Percentiles rank a stretch among this genome's conserved stretches.
These are phyloP conservation scores for Drosophila mojavensis DNA, from an alignment of 1,140 invertebrate species.

Conservation along the genomic window DNA sequence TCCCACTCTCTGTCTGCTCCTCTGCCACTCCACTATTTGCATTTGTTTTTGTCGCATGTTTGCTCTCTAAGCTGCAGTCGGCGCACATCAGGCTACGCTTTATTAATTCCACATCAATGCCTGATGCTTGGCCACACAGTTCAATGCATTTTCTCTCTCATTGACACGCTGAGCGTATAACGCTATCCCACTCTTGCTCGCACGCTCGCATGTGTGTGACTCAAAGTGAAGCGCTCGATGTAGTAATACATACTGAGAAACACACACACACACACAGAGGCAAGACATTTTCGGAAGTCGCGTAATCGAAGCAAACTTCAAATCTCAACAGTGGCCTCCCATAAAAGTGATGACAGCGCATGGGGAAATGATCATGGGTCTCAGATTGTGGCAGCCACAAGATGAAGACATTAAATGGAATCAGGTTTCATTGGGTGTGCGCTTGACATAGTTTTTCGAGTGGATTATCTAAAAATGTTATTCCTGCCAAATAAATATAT, in stretches of 20 bases:
- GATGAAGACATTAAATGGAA: slow-evolving; percentile 33
- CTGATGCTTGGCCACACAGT: slow-evolving; percentile 54
- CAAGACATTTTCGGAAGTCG: slow-evolving; percentile 22
- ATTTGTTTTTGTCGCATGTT: slow-evolving; percentile 45
- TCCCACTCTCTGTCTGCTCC: slow-evolving; percentile 4
- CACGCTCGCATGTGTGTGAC: slow-evolving; percentile 26
- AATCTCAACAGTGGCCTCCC: slow-evolving; percentile 44
- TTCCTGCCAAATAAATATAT: neutral
- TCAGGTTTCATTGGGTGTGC: slow-evolving; percentile 20
- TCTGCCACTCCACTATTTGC: neutral
- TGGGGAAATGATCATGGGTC: slow-evolving; percentile 22
- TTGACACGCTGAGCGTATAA: neutral
- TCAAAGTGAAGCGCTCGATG: slow-evolving; percentile 15
- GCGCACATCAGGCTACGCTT: slow-evolving; percentile 47
- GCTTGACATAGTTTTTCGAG: neutral
- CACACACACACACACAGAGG: slow-evolving; percentile 6
- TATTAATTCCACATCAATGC: slow-evolving; percentile 78
- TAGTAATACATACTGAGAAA: slow-evolving; percentile 29
- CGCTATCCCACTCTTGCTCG: neutral
- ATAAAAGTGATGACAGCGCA: slow-evolving; percentile 39
- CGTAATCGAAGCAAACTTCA: slow-evolving; percentile 44
- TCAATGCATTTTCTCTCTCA: slow-evolving; percentile 52
- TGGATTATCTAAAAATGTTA: neutral
- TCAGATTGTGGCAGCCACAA: neutral
- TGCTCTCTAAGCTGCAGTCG: slow-evolving; percentile 61